These are phyloP conservation scores for Octopus bimaculoides DNA, from an alignment of 1,140 invertebrate genomes.

Conservation along the genomic window DNA sequence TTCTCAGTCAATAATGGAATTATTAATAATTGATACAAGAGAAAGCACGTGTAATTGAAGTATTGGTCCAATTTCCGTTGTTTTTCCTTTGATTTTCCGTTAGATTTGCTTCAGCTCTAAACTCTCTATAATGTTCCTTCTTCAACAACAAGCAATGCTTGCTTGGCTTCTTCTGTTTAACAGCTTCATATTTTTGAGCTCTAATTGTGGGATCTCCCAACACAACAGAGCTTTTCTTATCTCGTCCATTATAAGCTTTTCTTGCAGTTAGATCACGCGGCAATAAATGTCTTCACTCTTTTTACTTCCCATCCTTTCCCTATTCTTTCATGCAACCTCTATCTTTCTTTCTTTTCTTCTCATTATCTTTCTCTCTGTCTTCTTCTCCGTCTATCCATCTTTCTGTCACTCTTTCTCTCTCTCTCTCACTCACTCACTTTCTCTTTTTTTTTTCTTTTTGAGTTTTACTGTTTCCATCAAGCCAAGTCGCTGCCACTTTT, in stretches of 20 bases:
- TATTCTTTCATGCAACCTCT: neutral
- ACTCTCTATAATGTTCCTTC: neutral
- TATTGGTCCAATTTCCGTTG: constrained; percentile 10
- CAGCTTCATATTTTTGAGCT: constrained; percentile 9
- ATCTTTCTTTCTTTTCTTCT: neutral
- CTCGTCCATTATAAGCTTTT: neutral
- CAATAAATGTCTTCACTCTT: neutral
- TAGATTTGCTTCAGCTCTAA: neutral
- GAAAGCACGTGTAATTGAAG: constrained; percentile 15
- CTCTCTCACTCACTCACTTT: neutral
- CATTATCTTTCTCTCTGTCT: neutral
- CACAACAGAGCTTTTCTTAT: neutral
- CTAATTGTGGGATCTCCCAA: neutral
- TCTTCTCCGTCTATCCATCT: neutral
- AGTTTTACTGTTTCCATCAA: constrained; percentile 1
- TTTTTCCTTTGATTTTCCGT: constrained; percentile 14
- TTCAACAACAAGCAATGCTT: neutral
- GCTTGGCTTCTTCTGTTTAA: constrained; percentile 1
- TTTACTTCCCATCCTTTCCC: neutral
- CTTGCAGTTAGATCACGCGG: neutral
- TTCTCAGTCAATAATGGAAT: constrained; percentile 12
- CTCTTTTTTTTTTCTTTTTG: constrained; percentile 1
- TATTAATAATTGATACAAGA: constrained; percentile 11
- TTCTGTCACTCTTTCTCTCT: constrained; percentile 6
- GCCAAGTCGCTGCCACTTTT: neutral